Evolutionary conservation across 2,797 vertebrate genomes (phyloP).

Genomic region (Macropodus opercularis): DNA sequence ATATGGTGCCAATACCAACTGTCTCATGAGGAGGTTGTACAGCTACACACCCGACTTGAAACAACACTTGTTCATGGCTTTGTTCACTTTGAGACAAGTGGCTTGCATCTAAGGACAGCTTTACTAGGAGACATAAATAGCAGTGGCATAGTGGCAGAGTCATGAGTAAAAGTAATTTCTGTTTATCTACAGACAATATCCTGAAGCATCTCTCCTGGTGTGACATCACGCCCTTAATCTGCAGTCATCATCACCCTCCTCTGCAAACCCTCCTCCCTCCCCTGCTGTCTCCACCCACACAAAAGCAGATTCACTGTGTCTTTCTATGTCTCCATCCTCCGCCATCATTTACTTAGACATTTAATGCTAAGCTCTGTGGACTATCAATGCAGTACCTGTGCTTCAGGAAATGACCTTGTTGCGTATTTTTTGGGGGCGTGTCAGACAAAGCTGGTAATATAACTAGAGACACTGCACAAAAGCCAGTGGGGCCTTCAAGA

Average conservation of each 20-base stretch:
- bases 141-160: neutral
- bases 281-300: conserved; percentile 51
- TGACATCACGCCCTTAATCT: conserved; percentile 63
- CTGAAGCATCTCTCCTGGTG: conserved; percentile 17
- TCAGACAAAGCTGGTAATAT: no score
- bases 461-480: neutral
- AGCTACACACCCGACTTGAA: conserved; percentile 3
- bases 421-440: conserved; percentile 18
- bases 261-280: conserved; percentile 60
- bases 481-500: neutral
- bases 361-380: conserved; percentile 40
- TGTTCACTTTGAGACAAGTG: neutral
- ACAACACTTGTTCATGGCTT: neutral
- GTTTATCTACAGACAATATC: conserved; percentile 13
- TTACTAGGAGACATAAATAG: neutral
- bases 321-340: conserved; percentile 50
- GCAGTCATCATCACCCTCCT: conserved; percentile 63
- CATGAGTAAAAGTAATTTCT: neutral
- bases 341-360: conserved; percentile 54
- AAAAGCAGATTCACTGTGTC: conserved; percentile 44
- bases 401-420: conserved; percentile 41
- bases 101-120: neutral
- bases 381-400: conserved; percentile 17
- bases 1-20: neutral
- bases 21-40: conserved; percentile 1